A percentile compares a stretch with the other conserved stretches of the same genome.
Conservation (phyloP, 92 coral and sea anemone genomes). For the Blastomussa wellsi region DNA sequence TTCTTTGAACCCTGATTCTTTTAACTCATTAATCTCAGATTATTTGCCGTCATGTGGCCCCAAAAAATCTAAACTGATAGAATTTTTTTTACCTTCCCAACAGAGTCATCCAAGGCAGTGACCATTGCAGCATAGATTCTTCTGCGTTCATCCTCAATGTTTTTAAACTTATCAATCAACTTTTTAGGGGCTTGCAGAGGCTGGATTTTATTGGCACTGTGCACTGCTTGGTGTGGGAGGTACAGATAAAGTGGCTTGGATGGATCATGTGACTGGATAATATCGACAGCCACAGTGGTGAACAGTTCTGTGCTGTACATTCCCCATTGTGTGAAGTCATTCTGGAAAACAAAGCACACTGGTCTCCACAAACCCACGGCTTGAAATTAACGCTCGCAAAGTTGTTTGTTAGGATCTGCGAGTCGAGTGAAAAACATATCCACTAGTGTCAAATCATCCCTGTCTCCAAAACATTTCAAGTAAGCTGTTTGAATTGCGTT, state of each 20-base stretch:
- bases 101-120: slow-evolving; percentile 64
- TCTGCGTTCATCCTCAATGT: slow-evolving; percentile 57
- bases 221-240: slow-evolving; percentile 73
- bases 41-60: neutral
- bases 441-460: no score
- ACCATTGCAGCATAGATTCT: slow-evolving; percentile 88
- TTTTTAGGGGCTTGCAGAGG: slow-evolving; percentile 72
- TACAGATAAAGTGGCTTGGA: slow-evolving; percentile 67
- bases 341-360: slow-evolving; percentile 21
- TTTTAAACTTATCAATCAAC: slow-evolving; percentile 64
- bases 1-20: neutral
- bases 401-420: no score
- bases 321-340: slow-evolving; percentile 67
- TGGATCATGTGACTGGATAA: slow-evolving; percentile 56
- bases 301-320: slow-evolving; percentile 71
- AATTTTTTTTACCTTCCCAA: slow-evolving; percentile 56
- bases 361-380: no score
- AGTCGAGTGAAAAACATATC: no score
- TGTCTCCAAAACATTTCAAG: no score
- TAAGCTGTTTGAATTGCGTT: no score
- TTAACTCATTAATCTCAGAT: neutral
- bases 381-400: no score
- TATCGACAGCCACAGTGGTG: slow-evolving; percentile 56
- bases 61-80: neutral
- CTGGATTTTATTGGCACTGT: slow-evolving; percentile 67